Percentiles rank a stretch among this genome's conserved stretches.
Conservation (phyloP, 2,888 invertebrate genomes). For the Meiosimyza platycephala region DNA sequence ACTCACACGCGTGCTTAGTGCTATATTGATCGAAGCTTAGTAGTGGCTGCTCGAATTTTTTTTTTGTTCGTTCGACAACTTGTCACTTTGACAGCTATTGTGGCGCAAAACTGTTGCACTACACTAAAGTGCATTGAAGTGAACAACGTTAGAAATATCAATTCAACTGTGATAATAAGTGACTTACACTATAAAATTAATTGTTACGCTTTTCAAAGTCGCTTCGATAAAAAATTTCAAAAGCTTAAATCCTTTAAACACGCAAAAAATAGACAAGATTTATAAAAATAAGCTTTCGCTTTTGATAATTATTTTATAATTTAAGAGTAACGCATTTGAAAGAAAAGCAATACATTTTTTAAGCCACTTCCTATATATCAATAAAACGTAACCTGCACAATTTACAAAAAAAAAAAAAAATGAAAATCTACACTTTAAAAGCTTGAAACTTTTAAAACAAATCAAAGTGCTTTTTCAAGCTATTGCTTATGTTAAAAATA, state of each 20-base stretch:
- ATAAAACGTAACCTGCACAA: not conserved
- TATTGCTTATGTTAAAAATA: too few species aligned
- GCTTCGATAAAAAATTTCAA: not conserved
- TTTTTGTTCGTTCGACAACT: not conserved
- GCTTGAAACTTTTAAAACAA: not conserved
- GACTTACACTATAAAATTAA: slow-evolving; percentile 9
- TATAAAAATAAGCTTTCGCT: not conserved
- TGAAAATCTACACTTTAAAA: not conserved
- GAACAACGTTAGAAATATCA: not conserved
- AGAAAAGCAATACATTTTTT: not conserved
- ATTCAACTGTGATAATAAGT: slow-evolving; percentile 33
- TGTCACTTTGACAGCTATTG: not conserved
- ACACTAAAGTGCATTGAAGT: not conserved
- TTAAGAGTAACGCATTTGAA: too few species aligned
- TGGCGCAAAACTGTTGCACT: slow-evolving; percentile 1
- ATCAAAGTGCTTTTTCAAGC: too few species aligned
- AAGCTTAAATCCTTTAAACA: not conserved
- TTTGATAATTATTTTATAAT: too few species aligned
- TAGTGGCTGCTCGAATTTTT: slow-evolving; percentile 36
- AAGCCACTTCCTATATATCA: not conserved
- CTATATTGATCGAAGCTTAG: slow-evolving; percentile 45
- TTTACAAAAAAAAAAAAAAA: slow-evolving; percentile 4
- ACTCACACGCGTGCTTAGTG: slow-evolving; percentile 45
- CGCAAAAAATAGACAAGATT: not conserved
- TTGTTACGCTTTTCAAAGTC: not conserved